A percentile compares a stretch with the other conserved stretches of the same genome.
Evolutionary conservation across 2,888 invertebrate species (phyloP).

Genomic region (Protula sp.): DNA sequence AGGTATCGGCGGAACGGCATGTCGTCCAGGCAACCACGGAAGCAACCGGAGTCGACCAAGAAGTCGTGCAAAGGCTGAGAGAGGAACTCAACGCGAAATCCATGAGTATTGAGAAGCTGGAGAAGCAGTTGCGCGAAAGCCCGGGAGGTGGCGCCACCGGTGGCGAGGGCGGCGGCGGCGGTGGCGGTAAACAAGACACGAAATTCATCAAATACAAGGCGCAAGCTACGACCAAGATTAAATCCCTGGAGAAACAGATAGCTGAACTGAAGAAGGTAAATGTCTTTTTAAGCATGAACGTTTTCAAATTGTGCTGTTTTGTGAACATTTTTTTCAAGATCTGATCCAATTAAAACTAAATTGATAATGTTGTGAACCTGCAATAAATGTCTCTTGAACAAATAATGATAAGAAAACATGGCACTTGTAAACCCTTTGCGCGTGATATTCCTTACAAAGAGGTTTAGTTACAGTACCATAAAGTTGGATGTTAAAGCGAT

Average conservation of each 20-base stretch:
- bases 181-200: conserved; percentile 23
- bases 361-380: too few relatives aligned
- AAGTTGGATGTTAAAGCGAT: too few relatives aligned
- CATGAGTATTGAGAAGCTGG: neutral
- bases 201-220: conserved; percentile 48
- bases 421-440: too few relatives aligned
- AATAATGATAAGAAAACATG: too few relatives aligned
- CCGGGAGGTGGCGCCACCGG: conserved; percentile 1
- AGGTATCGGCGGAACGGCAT: conserved; percentile 3
- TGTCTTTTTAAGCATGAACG: too few relatives aligned
- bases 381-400: too few relatives aligned
- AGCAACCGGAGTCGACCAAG: neutral
- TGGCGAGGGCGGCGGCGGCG: conserved; percentile 1
- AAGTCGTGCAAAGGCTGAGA: neutral
- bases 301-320: too few relatives aligned
- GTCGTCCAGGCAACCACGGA: neutral
- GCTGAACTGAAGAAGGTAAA: conserved; percentile 56
- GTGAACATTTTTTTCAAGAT: too few relatives aligned
- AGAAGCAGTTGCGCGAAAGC: conserved; percentile 2
- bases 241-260: conserved; percentile 51
- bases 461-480: too few relatives aligned
- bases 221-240: conserved; percentile 45
- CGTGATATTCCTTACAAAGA: too few relatives aligned
- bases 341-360: too few relatives aligned
- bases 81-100: conserved; percentile 1